A percentile compares a stretch with the other conserved stretches of the same genome.
Conservation (phyloP, 2,888 invertebrate species). For the Synanthedon formicaeformis region DNA sequence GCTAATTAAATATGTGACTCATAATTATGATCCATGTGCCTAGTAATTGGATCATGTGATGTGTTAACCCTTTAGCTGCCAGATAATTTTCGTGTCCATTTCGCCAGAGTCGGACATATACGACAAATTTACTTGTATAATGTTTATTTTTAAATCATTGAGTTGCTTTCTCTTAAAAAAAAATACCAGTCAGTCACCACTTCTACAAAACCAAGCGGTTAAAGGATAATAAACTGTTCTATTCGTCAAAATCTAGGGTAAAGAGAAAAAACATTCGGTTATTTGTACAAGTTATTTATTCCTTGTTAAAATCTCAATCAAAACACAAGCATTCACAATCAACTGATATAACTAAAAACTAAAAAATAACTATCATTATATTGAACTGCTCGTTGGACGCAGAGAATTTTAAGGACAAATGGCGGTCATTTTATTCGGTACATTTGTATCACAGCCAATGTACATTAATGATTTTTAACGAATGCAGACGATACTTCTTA, state of each 20-base stretch:
- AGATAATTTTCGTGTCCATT: no score
- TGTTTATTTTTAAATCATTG: no score
- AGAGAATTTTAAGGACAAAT: conserved; percentile 2
- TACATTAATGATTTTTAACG: conserved; percentile 6
- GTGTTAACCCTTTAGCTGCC: no score
- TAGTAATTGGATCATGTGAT: no score
- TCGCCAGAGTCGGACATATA: no score
- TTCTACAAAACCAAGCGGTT: no score
- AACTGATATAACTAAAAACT: conserved; percentile 44
- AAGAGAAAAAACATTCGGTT: conserved; percentile 5
- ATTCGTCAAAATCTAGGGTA: conserved; percentile 9
- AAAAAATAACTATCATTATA: conserved; percentile 8
- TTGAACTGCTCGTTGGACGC: background rate
- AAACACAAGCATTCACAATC: conserved; percentile 57
- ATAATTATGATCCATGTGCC: no score
- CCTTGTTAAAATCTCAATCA: conserved; percentile 63
- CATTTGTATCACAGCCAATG: conserved; percentile 14
- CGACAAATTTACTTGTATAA: no score
- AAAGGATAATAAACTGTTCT: no score
- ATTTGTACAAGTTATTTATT: conserved; percentile 58
- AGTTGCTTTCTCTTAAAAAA: no score
- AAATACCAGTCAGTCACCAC: no score
- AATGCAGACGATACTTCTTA: background rate
- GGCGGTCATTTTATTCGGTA: conserved; percentile 2
- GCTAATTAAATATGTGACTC: no score